Percentiles rank a stretch among this genome's conserved stretches.
These are phyloP conservation scores for human (Homo sapiens) DNA, from an alignment of 2,113 vertebrate genomes.

Conservation along the genomic window GRCh38 chr18:56083501-56084000, in stretches of 20 bases:
- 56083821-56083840: conserved; percentile 18
- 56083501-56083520: conserved; percentile 84
- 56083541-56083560: conserved; percentile 74
- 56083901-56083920: background rate
- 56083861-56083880: background rate
- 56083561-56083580: conserved; percentile 68
- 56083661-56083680: conserved; percentile 54
- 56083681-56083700: background rate
- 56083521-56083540: conserved; percentile 86
- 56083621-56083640: conserved; percentile 25
- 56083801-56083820: background rate
- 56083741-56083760: background rate
- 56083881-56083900: background rate
- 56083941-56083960: conserved; percentile 75
- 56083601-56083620: conserved; percentile 39
- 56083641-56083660: background rate
- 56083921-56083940: conserved; percentile 25
- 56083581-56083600: conserved; percentile 25
- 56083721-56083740: conserved; percentile 53
- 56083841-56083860: background rate
- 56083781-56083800: background rate
- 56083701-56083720: background rate
- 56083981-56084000: conserved; percentile 78
- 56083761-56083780: background rate
- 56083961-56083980: conserved; percentile 73